These are phyloP conservation scores for Speoplatyrhinus poulsoni DNA, from an alignment of 2,113 vertebrate species.

Conservation along the genomic window DNA sequence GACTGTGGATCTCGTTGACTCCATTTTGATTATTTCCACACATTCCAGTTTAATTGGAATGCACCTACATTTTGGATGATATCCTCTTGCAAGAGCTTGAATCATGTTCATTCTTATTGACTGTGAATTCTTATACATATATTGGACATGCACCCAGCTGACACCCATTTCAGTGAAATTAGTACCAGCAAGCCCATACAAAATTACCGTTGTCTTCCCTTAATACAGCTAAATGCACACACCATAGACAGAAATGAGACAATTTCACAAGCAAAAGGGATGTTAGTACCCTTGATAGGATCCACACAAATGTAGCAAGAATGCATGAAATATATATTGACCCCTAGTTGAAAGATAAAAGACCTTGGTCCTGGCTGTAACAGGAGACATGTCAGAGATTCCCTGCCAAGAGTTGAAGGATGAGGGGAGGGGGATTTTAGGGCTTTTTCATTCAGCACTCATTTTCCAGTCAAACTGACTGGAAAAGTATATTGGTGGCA, in stretches of 20 bases:
- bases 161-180: conserved; percentile 43
- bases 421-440: conserved; percentile 4
- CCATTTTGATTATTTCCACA: conserved; percentile 69
- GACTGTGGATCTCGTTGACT: conserved; percentile 45
- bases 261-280: conserved; percentile 31
- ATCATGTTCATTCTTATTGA: conserved; percentile 20
- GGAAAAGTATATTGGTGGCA: conserved; percentile 51
- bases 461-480: conserved; percentile 51
- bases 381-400: conserved; percentile 65
- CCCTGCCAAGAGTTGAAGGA: conserved; percentile 51
- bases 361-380: conserved; percentile 60
- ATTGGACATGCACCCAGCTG: conserved; percentile 34
- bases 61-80: conserved; percentile 58
- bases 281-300: conserved; percentile 51
- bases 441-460: conserved; percentile 14
- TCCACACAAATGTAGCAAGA: conserved; percentile 51
- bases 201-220: conserved; percentile 50
- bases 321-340: conserved; percentile 63
- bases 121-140: conserved; percentile 38
- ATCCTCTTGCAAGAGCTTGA: conserved; percentile 49
- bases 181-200: conserved; percentile 34
- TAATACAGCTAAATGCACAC: conserved; percentile 13
- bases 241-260: conserved; percentile 11
- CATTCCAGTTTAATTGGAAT: conserved; percentile 49
- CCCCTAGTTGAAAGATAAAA: conserved; percentile 56